Base-by-base conservation (phyloP, 2,113 vertebrate species). In the Glaucidium brasilianum region DNA sequence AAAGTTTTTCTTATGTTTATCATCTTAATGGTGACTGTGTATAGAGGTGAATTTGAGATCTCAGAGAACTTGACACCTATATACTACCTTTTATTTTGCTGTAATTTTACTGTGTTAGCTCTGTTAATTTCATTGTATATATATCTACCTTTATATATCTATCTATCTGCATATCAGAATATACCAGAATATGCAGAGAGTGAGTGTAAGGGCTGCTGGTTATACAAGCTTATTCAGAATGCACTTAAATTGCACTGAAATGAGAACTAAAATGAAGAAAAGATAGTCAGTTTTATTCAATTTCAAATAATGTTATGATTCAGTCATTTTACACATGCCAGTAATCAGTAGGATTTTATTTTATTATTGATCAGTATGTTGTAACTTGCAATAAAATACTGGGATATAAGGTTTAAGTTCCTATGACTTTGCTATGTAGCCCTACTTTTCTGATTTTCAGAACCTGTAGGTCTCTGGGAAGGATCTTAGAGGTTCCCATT, bases 221-320 rank as follows among this genome's bases (percentile, higher is more conserved):
- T 67, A 11, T 50, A 17, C 12, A 85, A 15, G 13, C 10, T 47
- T 39, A n/a, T 55, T 85, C 34, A 60, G 52, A 82, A 27, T 34
- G 4, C 18, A 45, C 53, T 78, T 66, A 47, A 85, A 72, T 82
- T 59, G 18, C 30, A 13, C 27, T 58, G 29, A 83, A n/a, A 6
- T 64, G 58, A 75, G 32, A 55, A 53, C 11, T 76, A 39, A 80
- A 93, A 67, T 19, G 12, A 43, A 45, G 64, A 39, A 81, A 76
- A 27, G 2, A 0, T 0, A 3, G 23, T 56, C 6, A 43, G 6
- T 27, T 32, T 35, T 76, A 49, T 52, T 73, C 8, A 6, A 4
- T 45, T 47, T 56, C 25, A 21, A 56, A 30, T 9, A 52, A 35
- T 3, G 4, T 39, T 32, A 19, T 17, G 3, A 62, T 15, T 84